A percentile compares a stretch with the other conserved stretches of the same genome.
These are phyloP conservation scores for Xiphorhynchus erythropygius DNA, from an alignment of 2,797 vertebrate species.

Conservation along the genomic window DNA sequence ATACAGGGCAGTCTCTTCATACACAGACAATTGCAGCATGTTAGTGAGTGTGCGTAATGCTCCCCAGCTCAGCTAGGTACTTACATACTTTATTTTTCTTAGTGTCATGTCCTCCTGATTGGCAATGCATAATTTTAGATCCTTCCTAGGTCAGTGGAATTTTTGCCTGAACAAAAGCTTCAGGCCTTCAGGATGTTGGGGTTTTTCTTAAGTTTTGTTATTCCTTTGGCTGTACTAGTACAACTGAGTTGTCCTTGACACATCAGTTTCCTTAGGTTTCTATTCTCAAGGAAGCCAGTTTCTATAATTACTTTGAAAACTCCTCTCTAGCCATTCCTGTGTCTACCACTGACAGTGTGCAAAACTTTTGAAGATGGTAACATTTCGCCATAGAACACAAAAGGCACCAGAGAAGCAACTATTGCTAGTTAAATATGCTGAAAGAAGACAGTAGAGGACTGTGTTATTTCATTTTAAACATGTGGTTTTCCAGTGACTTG, in stretches of 20 bases:
- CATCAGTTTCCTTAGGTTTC: not conserved
- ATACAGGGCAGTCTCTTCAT: not conserved
- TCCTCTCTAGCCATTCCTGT: not conserved
- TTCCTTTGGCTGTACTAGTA: not conserved
- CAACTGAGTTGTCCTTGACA: not conserved
- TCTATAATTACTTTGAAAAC: not conserved
- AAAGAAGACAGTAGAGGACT: not conserved
- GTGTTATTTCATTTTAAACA: not conserved
- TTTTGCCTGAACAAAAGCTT: conserved; percentile 22
- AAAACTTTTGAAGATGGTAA: not conserved
- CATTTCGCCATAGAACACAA: not conserved
- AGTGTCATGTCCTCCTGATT: not conserved
- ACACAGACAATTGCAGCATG: not conserved
- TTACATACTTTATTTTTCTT: not conserved
- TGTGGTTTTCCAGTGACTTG: not conserved
- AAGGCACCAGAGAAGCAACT: not conserved
- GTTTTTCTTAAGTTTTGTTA: not conserved
- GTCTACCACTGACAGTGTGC: not conserved
- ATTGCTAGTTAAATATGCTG: not conserved
- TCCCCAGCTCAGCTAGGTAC: not conserved
- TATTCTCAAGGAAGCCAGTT: not conserved
- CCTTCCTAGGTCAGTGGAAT: not conserved
- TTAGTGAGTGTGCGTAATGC: not conserved
- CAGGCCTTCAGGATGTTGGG: not conserved
- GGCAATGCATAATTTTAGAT: not conserved